Evolutionary conservation across 2,888 invertebrate genomes (phyloP).

Genomic region (Drosophila neoperkinsi): DNA sequence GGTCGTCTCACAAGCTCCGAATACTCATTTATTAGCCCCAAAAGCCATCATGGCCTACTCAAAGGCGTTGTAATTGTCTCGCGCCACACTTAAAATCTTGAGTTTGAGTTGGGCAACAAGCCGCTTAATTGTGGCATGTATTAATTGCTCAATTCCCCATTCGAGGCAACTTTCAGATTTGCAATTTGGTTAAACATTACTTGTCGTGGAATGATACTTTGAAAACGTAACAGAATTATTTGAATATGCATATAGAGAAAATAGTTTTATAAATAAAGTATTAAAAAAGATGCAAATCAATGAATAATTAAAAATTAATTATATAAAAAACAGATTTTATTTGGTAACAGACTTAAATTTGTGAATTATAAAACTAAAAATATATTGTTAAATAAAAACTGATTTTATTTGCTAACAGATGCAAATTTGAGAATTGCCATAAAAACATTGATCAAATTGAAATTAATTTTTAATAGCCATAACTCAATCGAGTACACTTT

Average conservation of each 20-base stretch:
- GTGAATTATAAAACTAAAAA: background rate
- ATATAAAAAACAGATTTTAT: background rate
- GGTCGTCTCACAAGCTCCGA: conserved; percentile 44
- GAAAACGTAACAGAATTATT: background rate
- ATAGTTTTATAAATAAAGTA: background rate
- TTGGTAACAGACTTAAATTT: background rate
- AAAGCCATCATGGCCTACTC: conserved; percentile 32
- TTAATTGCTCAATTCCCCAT: conserved; percentile 14
- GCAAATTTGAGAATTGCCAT: background rate
- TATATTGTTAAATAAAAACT: background rate
- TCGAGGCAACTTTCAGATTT: background rate
- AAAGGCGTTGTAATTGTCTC: conserved; percentile 5
- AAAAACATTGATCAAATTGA: background rate
- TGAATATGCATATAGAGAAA: background rate
- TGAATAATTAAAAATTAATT: background rate
- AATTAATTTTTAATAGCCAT: background rate
- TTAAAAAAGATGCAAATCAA: background rate
- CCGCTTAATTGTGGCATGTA: conserved; percentile 16
- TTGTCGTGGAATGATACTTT: background rate
- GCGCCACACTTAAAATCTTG: conserved; percentile 19
- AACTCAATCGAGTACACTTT: background rate
- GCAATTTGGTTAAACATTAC: background rate
- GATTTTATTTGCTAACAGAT: background rate
- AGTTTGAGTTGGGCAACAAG: conserved; percentile 8
- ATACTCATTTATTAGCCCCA: conserved; percentile 61